phyloP scores from a whole-genome alignment of 1,140 invertebrate species.

The Bathynomus jamesi region DNA sequence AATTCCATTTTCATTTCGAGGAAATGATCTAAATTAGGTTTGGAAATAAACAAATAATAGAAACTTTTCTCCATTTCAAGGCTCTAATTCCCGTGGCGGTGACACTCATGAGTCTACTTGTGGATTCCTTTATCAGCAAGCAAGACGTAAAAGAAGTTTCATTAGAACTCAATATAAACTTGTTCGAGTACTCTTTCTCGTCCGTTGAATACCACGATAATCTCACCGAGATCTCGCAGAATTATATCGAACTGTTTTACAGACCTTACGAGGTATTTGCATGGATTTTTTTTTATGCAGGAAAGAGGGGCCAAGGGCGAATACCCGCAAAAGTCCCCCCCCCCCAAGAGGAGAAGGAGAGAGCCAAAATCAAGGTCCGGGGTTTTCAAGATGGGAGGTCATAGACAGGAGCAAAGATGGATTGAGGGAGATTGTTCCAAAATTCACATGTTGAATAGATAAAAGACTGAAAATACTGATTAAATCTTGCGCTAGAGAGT shows the following conservation, averaged over 20 bases:
- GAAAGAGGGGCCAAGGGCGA: too few species aligned
- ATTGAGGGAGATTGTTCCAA: too few species aligned
- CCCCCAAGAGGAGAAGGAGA: too few species aligned
- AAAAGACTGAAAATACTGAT: too few species aligned
- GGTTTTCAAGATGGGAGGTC: too few species aligned
- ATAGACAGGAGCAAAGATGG: too few species aligned
- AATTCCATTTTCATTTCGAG: background rate
- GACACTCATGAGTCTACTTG: conserved; percentile 19
- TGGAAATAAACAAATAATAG: background rate
- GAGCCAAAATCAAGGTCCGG: too few species aligned
- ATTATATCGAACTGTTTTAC: conserved; percentile 17
- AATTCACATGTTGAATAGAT: too few species aligned
- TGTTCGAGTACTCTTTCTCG: conserved; percentile 15
- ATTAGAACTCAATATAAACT: conserved; percentile 8
- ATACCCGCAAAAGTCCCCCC: too few species aligned
- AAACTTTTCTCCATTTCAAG: background rate
- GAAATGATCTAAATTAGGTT: background rate
- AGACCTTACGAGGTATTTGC: conserved; percentile 16
- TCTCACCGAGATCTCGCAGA: background rate
- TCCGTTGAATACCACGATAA: conserved; percentile 7
- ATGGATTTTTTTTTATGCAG: too few species aligned
- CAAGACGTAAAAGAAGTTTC: conserved; percentile 8
- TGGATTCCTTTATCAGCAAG: conserved; percentile 7
- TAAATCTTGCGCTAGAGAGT: too few species aligned
- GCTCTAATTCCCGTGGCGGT: conserved; percentile 24